phyloP scores from a whole-genome alignment of 1,140 invertebrate species.

The Sinonovacula constricta region DNA sequence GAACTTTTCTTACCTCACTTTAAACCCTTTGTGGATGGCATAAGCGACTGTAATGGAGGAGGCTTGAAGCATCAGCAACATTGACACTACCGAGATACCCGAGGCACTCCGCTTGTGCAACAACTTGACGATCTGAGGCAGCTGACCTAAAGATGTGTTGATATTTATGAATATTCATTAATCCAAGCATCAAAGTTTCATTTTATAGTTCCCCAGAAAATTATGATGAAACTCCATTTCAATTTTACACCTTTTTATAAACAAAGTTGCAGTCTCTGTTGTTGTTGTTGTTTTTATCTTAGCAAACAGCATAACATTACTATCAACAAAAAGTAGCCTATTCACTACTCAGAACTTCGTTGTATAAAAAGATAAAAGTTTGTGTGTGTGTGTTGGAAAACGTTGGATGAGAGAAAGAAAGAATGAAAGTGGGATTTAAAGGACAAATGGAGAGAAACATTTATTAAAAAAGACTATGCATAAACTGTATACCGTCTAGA shows the following conservation, averaged over 20 bases:
- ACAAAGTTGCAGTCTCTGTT: too few species aligned
- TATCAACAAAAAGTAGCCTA: too few species aligned
- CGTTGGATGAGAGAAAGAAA: too few species aligned
- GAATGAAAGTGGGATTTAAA: too few species aligned
- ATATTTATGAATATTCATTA: not conserved
- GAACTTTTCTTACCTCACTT: slow-evolving; percentile 51
- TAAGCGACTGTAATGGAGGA: slow-evolving; percentile 58
- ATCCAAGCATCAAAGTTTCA: not conserved
- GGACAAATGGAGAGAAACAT: too few species aligned
- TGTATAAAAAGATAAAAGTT: too few species aligned
- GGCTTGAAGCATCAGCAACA: slow-evolving; percentile 54
- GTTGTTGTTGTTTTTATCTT: too few species aligned
- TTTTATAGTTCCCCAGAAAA: not conserved
- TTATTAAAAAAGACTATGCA: too few species aligned
- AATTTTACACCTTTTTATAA: too few species aligned
- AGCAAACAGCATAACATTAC: not conserved
- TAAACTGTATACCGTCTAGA: too few species aligned
- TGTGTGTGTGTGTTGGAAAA: too few species aligned
- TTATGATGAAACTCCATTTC: not conserved
- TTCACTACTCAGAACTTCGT: too few species aligned
- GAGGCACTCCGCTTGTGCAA: slow-evolving; percentile 52
- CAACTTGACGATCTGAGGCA: slow-evolving; percentile 61
- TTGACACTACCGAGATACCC: slow-evolving; percentile 56
- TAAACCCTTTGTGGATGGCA: slow-evolving; percentile 53
- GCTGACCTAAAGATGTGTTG: slow-evolving; percentile 46